Evolutionary conservation across 2,113 vertebrate species (phyloP), one percentile per base, ranked within the genome.

Genomic region (Paraplagusia blochii): DNA sequence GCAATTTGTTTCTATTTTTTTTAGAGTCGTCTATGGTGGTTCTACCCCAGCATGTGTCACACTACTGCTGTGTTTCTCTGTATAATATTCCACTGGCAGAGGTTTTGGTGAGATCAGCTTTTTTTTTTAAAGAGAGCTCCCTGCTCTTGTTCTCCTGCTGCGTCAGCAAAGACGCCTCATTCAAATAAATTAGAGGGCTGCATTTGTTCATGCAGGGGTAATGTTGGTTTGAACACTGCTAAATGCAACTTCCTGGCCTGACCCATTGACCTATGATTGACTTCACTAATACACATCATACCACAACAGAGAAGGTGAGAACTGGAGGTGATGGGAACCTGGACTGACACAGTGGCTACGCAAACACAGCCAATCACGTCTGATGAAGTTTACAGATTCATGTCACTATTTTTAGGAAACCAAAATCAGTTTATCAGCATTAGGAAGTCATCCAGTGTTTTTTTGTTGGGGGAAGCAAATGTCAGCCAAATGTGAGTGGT

Each of bases 401-500:
- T 0, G 38, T 54, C n/a, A 4, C 6, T 29, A 29, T 29, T 29
- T 29, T 29, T 29, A 4, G 47, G 49, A 16, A 33, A 14, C n/a
- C n/a, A n/a, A n/a, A n/a, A n/a, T n/a, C n/a, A n/a, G n/a, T n/a
- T n/a, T n/a, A n/a, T n/a, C n/a, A n/a, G n/a, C n/a, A n/a, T n/a
- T n/a, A 18, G 39, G 44, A 45, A 35, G 54, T 7, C 36, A 11
- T 58, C 5, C 12, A 15, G 22, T 9, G 38, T 40, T 40, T 12
- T 40, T 40, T 40, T 40, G 38, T 10, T 12, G 38, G 34, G 22
- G 44, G 18, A 59, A 43, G 40, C 22, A 43, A 44, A 55, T 65
- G 42, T 35, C 52, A 66, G 60, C 51, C 38, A 62, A 52, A 43
- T 15, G 15, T 17, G 11, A 45, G 15, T 48, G 54, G 59, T 58